Conservation (phyloP, 2,888 invertebrate genomes). For the Drosophila engyochracea region DNA sequence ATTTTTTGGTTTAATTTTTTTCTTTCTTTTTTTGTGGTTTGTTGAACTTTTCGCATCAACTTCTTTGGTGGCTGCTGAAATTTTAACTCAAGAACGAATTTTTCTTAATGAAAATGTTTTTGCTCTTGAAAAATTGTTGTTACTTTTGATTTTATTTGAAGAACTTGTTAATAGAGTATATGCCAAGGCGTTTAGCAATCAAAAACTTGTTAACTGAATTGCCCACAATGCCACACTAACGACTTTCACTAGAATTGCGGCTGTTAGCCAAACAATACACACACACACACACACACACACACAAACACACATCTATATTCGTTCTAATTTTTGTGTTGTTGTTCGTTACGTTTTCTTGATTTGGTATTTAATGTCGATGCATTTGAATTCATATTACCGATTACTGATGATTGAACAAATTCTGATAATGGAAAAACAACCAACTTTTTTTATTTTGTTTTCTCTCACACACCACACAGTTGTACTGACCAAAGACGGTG, state of each 20-base stretch:
- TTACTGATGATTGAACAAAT: constrained; percentile 37
- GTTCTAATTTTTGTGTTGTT: constrained; percentile 34
- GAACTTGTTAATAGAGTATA: constrained; percentile 54
- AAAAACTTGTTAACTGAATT: constrained; percentile 66
- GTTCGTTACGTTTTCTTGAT: constrained; percentile 33
- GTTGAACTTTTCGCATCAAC: constrained; percentile 74
- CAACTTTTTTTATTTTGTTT: constrained; percentile 62
- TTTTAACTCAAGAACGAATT: constrained; percentile 65
- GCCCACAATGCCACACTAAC: constrained; percentile 56
- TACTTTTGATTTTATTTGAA: constrained; percentile 52
- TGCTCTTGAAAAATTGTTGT: constrained; percentile 42
- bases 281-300: constrained; percentile 7
- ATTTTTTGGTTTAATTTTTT: constrained; percentile 14
- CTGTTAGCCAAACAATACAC: constrained; percentile 57
- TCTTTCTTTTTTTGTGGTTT: constrained; percentile 16
- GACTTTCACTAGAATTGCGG: constrained; percentile 56
- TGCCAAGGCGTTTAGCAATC: constrained; percentile 60
- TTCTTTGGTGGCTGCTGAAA: constrained; percentile 61
- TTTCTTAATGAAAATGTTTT: constrained; percentile 75
- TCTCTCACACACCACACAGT: constrained; percentile 80
- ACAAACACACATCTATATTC: constrained; percentile 15
- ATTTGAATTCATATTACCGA: constrained; percentile 29
- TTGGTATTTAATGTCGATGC: constrained; percentile 49
- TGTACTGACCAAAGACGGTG: constrained; percentile 86
- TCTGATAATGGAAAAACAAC: constrained; percentile 45